phyloP scores from a whole-genome alignment of 2,888 invertebrate species.

The Axea sp. region DNA sequence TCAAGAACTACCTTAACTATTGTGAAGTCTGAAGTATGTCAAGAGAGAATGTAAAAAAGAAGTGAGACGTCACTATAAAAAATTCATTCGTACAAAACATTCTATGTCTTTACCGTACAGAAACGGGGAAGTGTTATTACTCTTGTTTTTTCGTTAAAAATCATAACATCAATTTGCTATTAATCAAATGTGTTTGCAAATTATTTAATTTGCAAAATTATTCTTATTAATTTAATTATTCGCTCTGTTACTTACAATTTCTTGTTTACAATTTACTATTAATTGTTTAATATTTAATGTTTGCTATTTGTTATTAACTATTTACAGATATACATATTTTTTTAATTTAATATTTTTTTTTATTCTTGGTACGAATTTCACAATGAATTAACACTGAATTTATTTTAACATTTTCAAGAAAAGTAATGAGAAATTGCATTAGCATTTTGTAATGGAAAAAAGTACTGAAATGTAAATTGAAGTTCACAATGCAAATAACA shows the following conservation, averaged over 20 bases:
- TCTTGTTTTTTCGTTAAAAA: background rate
- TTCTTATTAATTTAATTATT: background rate
- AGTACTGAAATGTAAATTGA: slow-evolving; percentile 6
- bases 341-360: too few species aligned
- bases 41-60: slow-evolving; percentile 50
- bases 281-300: too few species aligned
- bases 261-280: too few species aligned
- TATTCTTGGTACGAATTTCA: background rate
- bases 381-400: too few species aligned
- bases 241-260: too few species aligned
- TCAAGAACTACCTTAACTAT: slow-evolving; percentile 44
- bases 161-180: background rate
- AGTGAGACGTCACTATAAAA: slow-evolving; percentile 35
- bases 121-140: slow-evolving; percentile 3
- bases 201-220: background rate
- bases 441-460: slow-evolving; percentile 11
- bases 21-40: slow-evolving; percentile 55
- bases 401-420: background rate
- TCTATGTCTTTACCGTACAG: slow-evolving; percentile 5
- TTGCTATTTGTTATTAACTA: too few species aligned
- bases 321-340: too few species aligned
- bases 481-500: slow-evolving; percentile 2
- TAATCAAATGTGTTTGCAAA: background rate
- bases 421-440: background rate
- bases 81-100: slow-evolving; percentile 32